Evolutionary conservation across 2,888 invertebrate species (phyloP).

Genomic region (Napeogenes inachia): DNA sequence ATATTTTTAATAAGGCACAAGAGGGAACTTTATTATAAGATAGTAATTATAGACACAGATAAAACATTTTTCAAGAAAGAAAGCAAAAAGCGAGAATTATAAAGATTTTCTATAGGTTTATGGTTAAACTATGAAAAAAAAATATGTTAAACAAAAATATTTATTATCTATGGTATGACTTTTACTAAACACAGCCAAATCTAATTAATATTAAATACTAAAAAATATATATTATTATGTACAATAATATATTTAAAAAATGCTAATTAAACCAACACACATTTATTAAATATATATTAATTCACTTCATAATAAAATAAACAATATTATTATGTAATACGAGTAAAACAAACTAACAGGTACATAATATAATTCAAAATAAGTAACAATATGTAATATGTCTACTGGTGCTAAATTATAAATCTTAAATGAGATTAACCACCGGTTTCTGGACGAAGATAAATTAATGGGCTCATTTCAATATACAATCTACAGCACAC

Average conservation of each 20-base stretch:
- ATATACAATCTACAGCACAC: no score
- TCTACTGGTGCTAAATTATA: no score
- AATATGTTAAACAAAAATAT: neutral
- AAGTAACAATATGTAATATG: no score
- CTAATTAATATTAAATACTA: neutral
- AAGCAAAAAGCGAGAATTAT: neutral
- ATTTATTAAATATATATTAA: no score
- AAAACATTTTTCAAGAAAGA: neutral
- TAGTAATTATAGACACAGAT: neutral
- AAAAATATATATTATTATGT: neutral
- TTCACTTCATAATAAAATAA: no score
- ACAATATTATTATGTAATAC: no score
- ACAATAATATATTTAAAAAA: neutral
- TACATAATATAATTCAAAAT: no score
- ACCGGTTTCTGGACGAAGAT: no score
- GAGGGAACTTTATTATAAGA: constrained; percentile 4
- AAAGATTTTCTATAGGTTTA: neutral
- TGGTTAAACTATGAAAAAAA: constrained; percentile 3
- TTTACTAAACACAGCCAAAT: constrained; percentile 25
- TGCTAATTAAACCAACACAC: no score
- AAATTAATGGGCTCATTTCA: no score
- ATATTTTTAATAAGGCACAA: constrained; percentile 23
- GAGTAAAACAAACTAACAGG: no score
- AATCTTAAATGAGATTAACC: no score
- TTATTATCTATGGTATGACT: constrained; percentile 11